Base-by-base conservation (phyloP, 2,888 invertebrate species). In the Myopa testacea region DNA sequence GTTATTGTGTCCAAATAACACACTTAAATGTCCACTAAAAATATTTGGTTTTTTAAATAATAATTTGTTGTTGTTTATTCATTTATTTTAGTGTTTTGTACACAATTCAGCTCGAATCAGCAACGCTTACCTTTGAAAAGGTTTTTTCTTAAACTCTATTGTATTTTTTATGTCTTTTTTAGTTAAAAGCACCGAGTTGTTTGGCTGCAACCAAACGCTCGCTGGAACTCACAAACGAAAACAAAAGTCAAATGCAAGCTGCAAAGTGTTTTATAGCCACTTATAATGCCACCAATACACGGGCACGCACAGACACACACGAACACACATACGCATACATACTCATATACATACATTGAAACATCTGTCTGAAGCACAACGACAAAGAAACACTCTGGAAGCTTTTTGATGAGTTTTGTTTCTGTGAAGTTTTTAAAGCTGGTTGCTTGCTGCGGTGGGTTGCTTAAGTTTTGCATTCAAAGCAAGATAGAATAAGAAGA, bases 241-340 rank as follows among this genome's bases (percentile, higher is more conserved):
- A 89, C 88, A 89, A 88, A 88, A 88, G 88, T 88, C 86, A 87
- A 87, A 86, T 87, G 87, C 84, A 85, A 86, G 84, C 84, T 83
- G 83, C 90, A 91, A 90, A 91, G 90, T 90, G 89, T 90, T 91
- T 91, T 91, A 91, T 91, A 92, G 91, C 82, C 84, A 84, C 83
- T 83, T 84, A 84, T 84, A 84, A 82, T 83, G 88, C 73, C 80
- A 83, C 84, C 80, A 82, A 83, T 87, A 89, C 90, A 89, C 88
- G 89, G 86, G 88, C 87, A 88, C 89, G 89, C 89, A 88, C 87
- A 87, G 88, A 88, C 37, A 38, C 14, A 40, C 16, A 71, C 50
- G 69, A 77, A 81, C 38, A 58, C 52, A 68, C 76, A 80, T 75
- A 72, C 76, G 80, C 69, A 79, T 78, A 77, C 68, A 65, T 40